A percentile compares a stretch with the other conserved stretches of the same genome.
Conservation (phyloP, 2,113 vertebrate genomes). For the Micromys minutus region DNA sequence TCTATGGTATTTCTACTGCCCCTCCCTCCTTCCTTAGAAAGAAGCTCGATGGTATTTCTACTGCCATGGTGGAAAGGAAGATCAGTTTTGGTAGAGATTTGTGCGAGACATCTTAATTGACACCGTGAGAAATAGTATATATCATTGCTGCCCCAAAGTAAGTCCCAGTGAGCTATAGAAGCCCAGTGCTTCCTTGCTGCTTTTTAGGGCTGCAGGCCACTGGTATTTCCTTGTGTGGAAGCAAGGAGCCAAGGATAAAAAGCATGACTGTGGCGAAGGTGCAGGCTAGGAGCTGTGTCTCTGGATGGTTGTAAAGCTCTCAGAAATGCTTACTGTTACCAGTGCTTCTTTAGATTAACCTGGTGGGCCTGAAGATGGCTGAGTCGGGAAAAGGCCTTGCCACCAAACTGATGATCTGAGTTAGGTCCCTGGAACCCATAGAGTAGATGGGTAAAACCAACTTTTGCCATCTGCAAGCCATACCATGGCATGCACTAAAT, state of each 20-base stretch:
- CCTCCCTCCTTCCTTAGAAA: not conserved
- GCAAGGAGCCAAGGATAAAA: constrained; percentile 22
- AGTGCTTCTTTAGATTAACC: constrained; percentile 18
- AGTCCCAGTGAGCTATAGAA: not conserved
- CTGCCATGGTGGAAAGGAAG: not conserved
- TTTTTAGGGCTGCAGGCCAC: constrained; percentile 22
- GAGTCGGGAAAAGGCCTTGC: not conserved
- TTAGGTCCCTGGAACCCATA: not conserved
- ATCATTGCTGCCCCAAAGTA: not conserved
- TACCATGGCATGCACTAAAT: not conserved
- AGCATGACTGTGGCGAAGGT: not conserved
- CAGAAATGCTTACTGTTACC: not conserved
- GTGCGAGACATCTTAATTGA: not conserved
- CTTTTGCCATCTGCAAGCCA: not conserved
- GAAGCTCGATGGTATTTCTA: constrained; percentile 7
- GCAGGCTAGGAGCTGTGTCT: not conserved
- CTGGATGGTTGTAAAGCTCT: not conserved
- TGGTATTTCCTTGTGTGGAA: constrained; percentile 29
- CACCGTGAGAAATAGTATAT: not conserved
- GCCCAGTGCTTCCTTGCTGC: not conserved
- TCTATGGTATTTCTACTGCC: constrained; percentile 9
- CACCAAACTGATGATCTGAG: not conserved
- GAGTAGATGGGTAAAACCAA: not conserved
- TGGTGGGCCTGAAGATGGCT: not conserved
- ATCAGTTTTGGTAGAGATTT: constrained; percentile 36